Evolutionary conservation across 2,797 vertebrate genomes (phyloP).

Genomic region (Orestias chungarensis): DNA sequence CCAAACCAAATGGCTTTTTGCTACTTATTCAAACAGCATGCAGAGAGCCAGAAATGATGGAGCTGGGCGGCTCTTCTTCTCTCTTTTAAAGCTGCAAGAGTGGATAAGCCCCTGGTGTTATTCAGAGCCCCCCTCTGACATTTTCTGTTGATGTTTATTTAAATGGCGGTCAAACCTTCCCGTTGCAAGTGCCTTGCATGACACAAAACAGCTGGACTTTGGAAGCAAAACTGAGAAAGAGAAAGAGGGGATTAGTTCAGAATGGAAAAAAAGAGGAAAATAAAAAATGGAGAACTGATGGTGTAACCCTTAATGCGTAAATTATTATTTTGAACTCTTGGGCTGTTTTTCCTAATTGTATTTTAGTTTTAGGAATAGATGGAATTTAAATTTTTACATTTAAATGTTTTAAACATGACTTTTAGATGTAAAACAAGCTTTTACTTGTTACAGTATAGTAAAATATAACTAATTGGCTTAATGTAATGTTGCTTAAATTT

Average conservation of each 20-base stretch:
- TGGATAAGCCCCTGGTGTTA: constrained; percentile 77
- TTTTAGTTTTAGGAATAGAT: background rate
- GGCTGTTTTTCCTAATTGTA: background rate
- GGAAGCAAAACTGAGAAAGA: constrained; percentile 49
- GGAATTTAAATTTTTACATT: background rate
- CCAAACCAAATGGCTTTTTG: constrained; percentile 56
- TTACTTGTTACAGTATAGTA: no score
- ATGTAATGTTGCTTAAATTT: background rate
- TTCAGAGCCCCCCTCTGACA: constrained; percentile 69
- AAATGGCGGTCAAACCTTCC: constrained; percentile 64
- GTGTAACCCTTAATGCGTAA: background rate
- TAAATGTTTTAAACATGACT: background rate
- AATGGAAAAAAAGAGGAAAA: constrained; percentile 27
- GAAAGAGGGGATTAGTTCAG: constrained; percentile 22
- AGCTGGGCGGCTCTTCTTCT: constrained; percentile 57
- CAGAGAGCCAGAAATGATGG: constrained; percentile 47
- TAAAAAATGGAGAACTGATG: constrained; percentile 11
- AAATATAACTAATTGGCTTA: background rate
- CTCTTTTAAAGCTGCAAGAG: constrained; percentile 59
- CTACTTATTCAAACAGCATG: constrained; percentile 66
- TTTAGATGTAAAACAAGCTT: background rate
- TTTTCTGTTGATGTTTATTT: constrained; percentile 77
- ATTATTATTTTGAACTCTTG: background rate
- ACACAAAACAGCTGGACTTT: constrained; percentile 65
- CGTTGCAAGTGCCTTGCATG: constrained; percentile 58